Evolutionary conservation across 2,797 vertebrate species (phyloP), one percentile per base, ranked within the genome.

Genomic region (Nothura maculosa): DNA sequence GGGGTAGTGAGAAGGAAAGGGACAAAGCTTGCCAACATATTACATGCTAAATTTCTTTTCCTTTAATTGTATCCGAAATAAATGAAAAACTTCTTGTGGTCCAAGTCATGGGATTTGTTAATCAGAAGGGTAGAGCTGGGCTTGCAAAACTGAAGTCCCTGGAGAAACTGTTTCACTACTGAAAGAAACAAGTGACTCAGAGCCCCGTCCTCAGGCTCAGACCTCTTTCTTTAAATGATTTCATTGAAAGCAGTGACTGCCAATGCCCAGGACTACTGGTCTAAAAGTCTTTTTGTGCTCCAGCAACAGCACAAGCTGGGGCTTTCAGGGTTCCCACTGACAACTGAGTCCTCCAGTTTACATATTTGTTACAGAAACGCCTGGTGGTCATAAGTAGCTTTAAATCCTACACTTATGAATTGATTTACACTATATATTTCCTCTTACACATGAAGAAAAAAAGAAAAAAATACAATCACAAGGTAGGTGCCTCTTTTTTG

Each of bases 31-130:
- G 89, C 85, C 92, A 93, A 80, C 66, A 85, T 95, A 92, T 92
- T 81, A 81, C 80, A 73, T 0, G 0, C 62, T 91, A 18, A 75
- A 87, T 89, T 89, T 94, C 74, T 81, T 50, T 87, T 47, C 48
- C 60, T 89, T 89, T 93, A 91, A 94, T 91, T 94, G 82, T 76
- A 93, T 87, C 92, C 8, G 77, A 95, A 96, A 85, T 79, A 91
- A 93, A 92, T 89, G 20, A 91, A 93, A 92, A 89, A 70, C 38
- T 87, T 89, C 57, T 89, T 89, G 77, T 60, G 67, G 91, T 86
- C 92, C 74, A 91, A 90, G 89, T 84, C 95, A 94, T 81, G 76
- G 77, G 95, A 79, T 79, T 47, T 85, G 47, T 89, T 81, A 62
- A 89, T 91, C 82, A 83, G 66, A 50, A 48, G 70, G 32, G 12